Conservation (phyloP, 2,113 vertebrate genomes). For the Hemiprocne comata region DNA sequence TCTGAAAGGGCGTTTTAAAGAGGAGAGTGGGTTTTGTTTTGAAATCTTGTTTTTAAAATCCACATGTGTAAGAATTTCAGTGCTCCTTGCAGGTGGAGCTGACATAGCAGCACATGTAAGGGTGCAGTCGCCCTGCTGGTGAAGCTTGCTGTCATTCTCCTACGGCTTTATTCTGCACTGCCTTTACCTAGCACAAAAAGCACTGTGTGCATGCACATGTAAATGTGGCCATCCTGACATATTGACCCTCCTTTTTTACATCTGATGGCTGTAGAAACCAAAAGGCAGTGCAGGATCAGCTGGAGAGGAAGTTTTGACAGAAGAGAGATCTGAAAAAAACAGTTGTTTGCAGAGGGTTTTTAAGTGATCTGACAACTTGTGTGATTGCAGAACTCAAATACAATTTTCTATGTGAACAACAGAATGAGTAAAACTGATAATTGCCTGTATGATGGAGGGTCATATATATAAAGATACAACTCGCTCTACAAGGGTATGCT, state of each 20-base stretch:
- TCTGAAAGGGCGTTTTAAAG: background rate
- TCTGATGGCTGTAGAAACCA: background rate
- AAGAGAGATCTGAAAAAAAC: background rate
- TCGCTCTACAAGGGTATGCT: background rate
- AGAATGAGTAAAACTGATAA: background rate
- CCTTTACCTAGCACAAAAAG: background rate
- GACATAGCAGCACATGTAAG: background rate
- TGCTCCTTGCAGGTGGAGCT: background rate
- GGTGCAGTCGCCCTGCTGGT: background rate
- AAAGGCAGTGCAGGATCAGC: background rate
- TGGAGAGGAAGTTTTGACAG: background rate
- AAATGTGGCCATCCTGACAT: background rate
- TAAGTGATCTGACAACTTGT: background rate
- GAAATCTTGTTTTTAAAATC: slow-evolving; percentile 1
- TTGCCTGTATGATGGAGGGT: background rate
- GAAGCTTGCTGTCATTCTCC: background rate
- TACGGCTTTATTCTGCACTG: background rate
- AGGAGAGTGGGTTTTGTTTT: slow-evolving; percentile 22
- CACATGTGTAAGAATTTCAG: background rate
- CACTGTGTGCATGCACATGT: background rate
- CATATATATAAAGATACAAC: background rate
- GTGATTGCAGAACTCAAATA: background rate
- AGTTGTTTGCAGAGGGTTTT: background rate
- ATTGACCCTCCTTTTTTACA: background rate
- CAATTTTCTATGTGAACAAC: background rate